Conservation (phyloP, 23 tunicate species). For the Oikopleura dioica region DNA sequence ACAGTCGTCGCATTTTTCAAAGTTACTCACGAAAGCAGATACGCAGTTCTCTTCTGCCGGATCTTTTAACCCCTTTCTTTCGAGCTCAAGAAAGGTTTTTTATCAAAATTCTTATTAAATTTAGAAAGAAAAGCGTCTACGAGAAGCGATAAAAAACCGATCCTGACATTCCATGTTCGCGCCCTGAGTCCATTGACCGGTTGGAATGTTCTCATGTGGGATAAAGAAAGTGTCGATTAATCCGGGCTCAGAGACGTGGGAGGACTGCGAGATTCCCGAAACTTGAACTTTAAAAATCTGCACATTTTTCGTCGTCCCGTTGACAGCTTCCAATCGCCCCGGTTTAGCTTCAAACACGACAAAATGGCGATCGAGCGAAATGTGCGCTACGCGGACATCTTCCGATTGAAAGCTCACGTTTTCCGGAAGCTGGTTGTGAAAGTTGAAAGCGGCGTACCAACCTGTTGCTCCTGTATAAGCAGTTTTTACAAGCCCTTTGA, state of each 20-base stretch:
- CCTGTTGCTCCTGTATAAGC: background rate
- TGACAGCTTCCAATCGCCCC: background rate
- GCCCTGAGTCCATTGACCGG: background rate
- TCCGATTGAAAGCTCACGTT: background rate
- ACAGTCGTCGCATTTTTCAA: background rate
- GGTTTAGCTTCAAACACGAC: background rate
- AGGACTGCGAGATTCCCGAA: background rate
- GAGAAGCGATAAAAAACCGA: no score
- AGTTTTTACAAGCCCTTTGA: background rate
- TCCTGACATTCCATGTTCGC: no score
- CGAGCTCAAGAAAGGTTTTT: no score
- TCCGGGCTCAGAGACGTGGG: background rate
- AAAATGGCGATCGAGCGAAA: background rate
- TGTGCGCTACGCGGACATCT: background rate
- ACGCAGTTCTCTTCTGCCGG: background rate
- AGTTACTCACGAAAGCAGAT: background rate
- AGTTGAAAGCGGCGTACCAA: background rate
- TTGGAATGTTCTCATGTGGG: background rate
- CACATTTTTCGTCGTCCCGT: background rate
- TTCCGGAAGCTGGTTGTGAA: background rate
- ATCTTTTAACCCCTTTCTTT: no score
- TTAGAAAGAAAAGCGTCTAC: no score
- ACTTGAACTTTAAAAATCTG: background rate
- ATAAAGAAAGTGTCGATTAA: background rate
- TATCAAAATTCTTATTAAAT: no score